Base-by-base conservation (phyloP, 2,888 invertebrate genomes). In the Rotaria magnacalcarata region DNA sequence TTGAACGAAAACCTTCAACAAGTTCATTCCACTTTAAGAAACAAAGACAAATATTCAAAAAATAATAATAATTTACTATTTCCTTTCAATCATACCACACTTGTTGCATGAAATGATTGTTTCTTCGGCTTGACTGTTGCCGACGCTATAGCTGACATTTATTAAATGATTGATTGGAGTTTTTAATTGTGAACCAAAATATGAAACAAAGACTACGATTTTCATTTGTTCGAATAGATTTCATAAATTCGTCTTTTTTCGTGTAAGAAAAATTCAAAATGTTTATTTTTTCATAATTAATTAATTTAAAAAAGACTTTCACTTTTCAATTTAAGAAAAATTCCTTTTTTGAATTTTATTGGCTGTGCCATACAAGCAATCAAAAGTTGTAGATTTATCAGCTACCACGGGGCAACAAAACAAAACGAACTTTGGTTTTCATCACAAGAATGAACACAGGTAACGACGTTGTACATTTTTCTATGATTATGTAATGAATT, bases 181-280 rank as follows among this genome's bases (percentile, higher is more conserved):
- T 67, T 67, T 19, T 67, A 27, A 67, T 34, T 67, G 34, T 67
- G 67, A 67, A 67, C 67, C 67, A 67, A 67, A 67, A 67, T 67
- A 7, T 67, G 67, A 67, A 67, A 67, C 67, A 67, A 67, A 67
- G 67, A 41, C 34, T 34, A 67, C 4, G 34, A 5, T 19, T 16
- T 67, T 67, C 16, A 34, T 67, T 67, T 67, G 34, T 67, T 50
- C 11, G 0, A 19, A 67, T 34, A 67, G 34, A 67, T 27, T 67
- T 16, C 16, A 3, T 4, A 52, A 52, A 52, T 52, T 52, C 52
- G 16, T 34, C 14, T 52, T 16, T 52, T 52, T 52, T 52, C 52
- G 16, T 34, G 34, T 34, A 52, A 6, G 27, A 16, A 16, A 34
- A 67, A 67, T 67, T 67, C 19, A 14, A 41, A 41, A 27, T 14